Conservation (phyloP, 2,797 vertebrate species). For the Coregonus sp. region DNA sequence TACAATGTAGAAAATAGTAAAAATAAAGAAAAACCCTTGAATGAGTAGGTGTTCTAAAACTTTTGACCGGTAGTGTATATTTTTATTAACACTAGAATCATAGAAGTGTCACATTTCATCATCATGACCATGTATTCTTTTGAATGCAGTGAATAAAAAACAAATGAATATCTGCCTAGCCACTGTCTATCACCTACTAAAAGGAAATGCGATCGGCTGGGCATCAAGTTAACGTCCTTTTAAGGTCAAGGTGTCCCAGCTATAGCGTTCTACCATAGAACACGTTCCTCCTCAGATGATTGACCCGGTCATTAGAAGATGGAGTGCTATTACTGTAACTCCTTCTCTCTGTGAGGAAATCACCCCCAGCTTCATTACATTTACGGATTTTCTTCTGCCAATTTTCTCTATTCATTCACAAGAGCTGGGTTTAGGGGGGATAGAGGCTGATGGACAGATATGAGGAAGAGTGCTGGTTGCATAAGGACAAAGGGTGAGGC, state of each 20-base stretch:
- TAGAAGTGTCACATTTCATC: conserved; percentile 42
- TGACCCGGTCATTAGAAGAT: conserved; percentile 28
- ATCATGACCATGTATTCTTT: conserved; percentile 33
- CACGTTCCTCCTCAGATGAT: conserved; percentile 17
- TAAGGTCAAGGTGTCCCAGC: conserved; percentile 40
- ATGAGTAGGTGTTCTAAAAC: too few species aligned
- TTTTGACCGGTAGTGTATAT: background rate
- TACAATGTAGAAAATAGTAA: too few species aligned
- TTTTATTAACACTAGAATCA: conserved; percentile 44
- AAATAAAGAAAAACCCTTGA: too few species aligned
- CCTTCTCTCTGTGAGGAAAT: conserved; percentile 17
- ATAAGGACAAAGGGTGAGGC: conserved; percentile 23
- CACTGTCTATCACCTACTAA: conserved; percentile 22
- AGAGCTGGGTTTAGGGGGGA: conserved; percentile 5
- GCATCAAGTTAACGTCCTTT: conserved; percentile 50
- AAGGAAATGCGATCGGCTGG: conserved; percentile 39
- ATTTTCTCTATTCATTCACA: conserved; percentile 11
- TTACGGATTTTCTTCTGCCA: conserved; percentile 33
- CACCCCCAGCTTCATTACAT: conserved; percentile 27
- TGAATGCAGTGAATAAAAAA: conserved; percentile 13
- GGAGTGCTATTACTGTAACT: conserved; percentile 33
- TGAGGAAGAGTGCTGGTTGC: conserved; percentile 4
- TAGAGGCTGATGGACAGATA: conserved; percentile 24
- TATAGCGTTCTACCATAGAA: conserved; percentile 23
- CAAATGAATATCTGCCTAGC: background rate